Base-by-base conservation (phyloP, 2,888 invertebrate genomes). In the Stomorhina lunata region DNA sequence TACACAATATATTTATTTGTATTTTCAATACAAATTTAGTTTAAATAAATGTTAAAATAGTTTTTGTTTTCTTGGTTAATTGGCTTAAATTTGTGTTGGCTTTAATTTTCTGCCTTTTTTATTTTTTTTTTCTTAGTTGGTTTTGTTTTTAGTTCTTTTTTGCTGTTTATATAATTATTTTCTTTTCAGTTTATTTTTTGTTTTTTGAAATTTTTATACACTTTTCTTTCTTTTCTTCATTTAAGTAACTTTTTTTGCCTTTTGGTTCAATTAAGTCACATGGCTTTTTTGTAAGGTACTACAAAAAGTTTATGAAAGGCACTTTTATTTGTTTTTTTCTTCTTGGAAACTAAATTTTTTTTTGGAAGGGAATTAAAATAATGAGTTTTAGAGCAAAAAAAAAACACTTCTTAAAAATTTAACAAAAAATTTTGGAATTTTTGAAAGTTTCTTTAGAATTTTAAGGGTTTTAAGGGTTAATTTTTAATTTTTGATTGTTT, bases 1-100 rank as follows among this genome's bases (percentile, higher is more conserved):
- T 71, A 29, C n/a, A 12, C 78, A 40, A 73, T 25, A 7, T 77
- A 37, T 53, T 71, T 29, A 45, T 57, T 45, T 65, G 9, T 55
- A 48, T 20, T 79, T 40, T 29, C 61, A 73, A 25, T 27, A 81
- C 59, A 12, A 61, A 25, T 81, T 53, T 27, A 43, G 45, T 81
- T 80, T 68, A 61, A n/a, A n/a, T n/a, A n/a, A n/a, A n/a, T n/a
- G n/a, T n/a, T n/a, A n/a, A 75, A 65, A 66, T 71, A 78, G 45
- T 57, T 45, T 57, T 48, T 77, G 7, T 40, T 40, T 48, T 63
- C 53, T 69, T 55, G 32, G 37, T 69, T 84, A 85, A 85, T 85
- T 85, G 85, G 84, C 80, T 85, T 84, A 85, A 63, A 76, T 81
- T 71, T 61, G 20, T 25, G 37, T 71, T 50, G 66, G 63, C 32